Evolutionary conservation across 2,797 vertebrate genomes (phyloP), one percentile per base, ranked within the genome.

Genomic region (Acestrorhynchus altus): DNA sequence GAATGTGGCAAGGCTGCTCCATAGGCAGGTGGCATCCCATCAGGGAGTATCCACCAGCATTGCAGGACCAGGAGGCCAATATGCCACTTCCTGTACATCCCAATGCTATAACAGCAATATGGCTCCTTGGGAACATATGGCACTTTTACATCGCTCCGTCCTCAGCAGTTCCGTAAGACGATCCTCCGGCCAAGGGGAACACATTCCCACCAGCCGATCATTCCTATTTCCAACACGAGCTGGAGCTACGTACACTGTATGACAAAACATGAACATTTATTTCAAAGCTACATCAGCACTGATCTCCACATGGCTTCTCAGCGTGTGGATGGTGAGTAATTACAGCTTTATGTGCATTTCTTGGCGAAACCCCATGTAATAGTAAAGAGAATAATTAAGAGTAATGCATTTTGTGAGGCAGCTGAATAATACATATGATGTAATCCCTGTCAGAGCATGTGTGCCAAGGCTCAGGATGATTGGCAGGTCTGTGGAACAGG

Each of bases 1-100:
- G 83, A 75, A 20, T 1, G 31, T 31, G 47, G 69, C 35, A 4
- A 57, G 71, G 54, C 54, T 42, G 24, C 31, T 56, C 57, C 28
- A 57, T 31, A 85, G 86, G 87, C 92, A 91, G 90, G 91, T 91
- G 90, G 87, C 86, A 78, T 80, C 86, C 73, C 87, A 81, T 81
- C 64, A 64, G 87, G 90, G 86, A 84, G 74, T 63, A 78, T 78
- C 84, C 84, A 86, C 82, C 88, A 85, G 88, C 85, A 87, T 82
- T 78, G 78, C 81, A 81, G 82, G 83, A 87, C 84, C 81, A 42
- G 47, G 84, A 77, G 84, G 87, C 86, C 91, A 90, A 90, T 88
- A 86, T 89, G 89, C 83, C 86, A 77, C 74, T 90, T 91, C 89
- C 89, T 91, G 86, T 81, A 56, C 1, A 46, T 81, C 74, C 80